phyloP scores from a whole-genome alignment of 2,888 invertebrate species.

The Allolobophora icterica region DNA sequence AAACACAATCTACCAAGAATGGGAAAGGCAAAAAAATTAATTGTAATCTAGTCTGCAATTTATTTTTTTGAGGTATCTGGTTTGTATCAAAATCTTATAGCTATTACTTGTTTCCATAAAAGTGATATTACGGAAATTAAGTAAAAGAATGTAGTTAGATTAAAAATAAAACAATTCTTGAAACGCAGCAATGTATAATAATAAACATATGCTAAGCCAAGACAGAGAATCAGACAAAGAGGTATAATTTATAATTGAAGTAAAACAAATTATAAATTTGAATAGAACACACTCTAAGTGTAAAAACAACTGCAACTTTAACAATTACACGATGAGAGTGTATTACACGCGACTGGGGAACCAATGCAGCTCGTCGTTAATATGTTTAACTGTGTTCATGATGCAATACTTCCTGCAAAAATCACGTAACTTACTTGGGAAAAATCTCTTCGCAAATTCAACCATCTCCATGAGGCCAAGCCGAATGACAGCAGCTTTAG shows the following conservation, averaged over 20 bases:
- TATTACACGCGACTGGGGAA: too few relatives aligned
- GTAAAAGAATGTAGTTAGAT: neutral
- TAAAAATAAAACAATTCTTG: neutral
- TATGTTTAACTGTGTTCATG: too few relatives aligned
- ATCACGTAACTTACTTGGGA: constrained; percentile 51
- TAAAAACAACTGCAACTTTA: neutral
- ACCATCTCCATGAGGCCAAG: constrained; percentile 99
- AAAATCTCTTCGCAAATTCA: constrained; percentile 80
- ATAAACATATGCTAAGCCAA: neutral
- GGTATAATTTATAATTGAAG: neutral
- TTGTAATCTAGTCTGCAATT: neutral
- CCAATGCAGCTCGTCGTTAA: too few relatives aligned
- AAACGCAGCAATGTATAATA: constrained; percentile 2
- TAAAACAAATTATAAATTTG: neutral
- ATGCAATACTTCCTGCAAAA: neutral
- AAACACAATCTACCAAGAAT: neutral
- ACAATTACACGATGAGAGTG: too few relatives aligned
- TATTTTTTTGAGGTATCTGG: neutral
- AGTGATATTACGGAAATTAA: neutral
- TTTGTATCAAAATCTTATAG: neutral
- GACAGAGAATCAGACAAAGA: neutral
- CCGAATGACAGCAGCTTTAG: constrained; percentile 96
- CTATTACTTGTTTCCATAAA: neutral
- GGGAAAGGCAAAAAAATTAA: neutral
- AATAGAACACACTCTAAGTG: neutral